phyloP scores from a whole-genome alignment of 2,888 invertebrate species.

The Drosophila antonietae region DNA sequence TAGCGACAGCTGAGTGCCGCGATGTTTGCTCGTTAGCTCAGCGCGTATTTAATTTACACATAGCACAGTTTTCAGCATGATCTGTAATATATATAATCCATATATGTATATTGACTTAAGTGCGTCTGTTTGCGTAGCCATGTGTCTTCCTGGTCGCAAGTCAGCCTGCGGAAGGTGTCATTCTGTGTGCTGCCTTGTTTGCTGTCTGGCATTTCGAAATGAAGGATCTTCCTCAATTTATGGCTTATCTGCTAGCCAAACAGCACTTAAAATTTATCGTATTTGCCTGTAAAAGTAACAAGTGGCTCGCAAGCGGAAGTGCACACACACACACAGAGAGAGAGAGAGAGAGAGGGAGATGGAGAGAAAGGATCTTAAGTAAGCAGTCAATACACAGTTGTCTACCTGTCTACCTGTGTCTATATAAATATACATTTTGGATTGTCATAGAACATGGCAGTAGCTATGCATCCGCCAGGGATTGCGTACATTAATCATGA shows the following conservation, averaged over 20 bases:
- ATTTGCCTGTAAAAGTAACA: constrained; percentile 67
- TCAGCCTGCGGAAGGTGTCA: constrained; percentile 55
- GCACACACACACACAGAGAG: constrained; percentile 1
- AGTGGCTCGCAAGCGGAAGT: constrained; percentile 73
- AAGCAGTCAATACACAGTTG: constrained; percentile 7
- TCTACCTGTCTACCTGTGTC: constrained; percentile 33
- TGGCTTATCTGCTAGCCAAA: constrained; percentile 70
- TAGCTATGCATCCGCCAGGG: constrained; percentile 21
- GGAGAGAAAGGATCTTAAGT: constrained; percentile 39
- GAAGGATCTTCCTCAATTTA: constrained; percentile 50
- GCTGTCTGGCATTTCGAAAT: constrained; percentile 48
- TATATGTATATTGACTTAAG: constrained; percentile 5
- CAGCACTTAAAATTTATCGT: constrained; percentile 65
- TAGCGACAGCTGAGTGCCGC: constrained; percentile 40
- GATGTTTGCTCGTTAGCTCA: constrained; percentile 23
- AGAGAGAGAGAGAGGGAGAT: neutral
- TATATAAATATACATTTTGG: constrained; percentile 21
- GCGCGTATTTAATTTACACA: constrained; percentile 19
- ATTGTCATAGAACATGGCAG: constrained; percentile 55
- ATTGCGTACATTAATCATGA: constrained; percentile 61
- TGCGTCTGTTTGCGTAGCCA: constrained; percentile 16
- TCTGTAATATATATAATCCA: neutral
- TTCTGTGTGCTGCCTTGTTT: constrained; percentile 25
- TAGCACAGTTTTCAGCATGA: constrained; percentile 58
- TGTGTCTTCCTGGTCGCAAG: constrained; percentile 34